Base-by-base conservation (phyloP, 2,888 invertebrate genomes). In the Drosophila nr. fundita region DNA sequence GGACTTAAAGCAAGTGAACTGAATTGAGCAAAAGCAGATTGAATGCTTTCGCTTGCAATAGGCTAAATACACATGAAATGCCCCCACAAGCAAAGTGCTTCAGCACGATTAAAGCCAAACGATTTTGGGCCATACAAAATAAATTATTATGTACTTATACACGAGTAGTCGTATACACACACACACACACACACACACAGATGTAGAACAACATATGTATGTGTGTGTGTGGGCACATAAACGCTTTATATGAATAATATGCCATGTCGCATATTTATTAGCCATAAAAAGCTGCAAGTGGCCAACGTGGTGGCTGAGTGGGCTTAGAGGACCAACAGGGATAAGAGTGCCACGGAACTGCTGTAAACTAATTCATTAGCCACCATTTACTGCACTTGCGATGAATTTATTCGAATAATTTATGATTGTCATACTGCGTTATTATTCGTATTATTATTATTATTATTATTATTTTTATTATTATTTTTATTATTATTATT, bases 291-390 rank as follows among this genome's bases (percentile, higher is more conserved):
- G 66, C 52, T 58, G 38, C 64, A 50, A 61, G 34, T 54, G 50
- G 36, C 32, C 10, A 65, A 32, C 24, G 15, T 3, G 52, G 18
- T 27, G 49, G 40, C 40, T 42, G 21, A 30, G 30, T 32, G 30
- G 18, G 36, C 24, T 55, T 36, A 55, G 18, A 38, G 54, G 38
- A 27, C 24, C n/a, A n/a, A n/a, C 13, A 29, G 27, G 38, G 38
- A 13, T 55, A 15, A n/a, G 11, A 29, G 8, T n/a, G 53, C 11
- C 15, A 15, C 27, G 29, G 10, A 48, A 36, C 15, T 34, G 55
- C 40, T 57, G 52, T 52, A 71, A 84, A 82, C 73, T 68, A 83
- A 82, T 84, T 82, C 78, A 76, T 84, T 76, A 72, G 78, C 58
- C 21, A 27, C 62, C 73, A 87, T 83, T 78, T 63, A 64, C 62